These are phyloP conservation scores for Oryzias woworae DNA, from an alignment of 2,113 vertebrate genomes.

Conservation along the genomic window DNA sequence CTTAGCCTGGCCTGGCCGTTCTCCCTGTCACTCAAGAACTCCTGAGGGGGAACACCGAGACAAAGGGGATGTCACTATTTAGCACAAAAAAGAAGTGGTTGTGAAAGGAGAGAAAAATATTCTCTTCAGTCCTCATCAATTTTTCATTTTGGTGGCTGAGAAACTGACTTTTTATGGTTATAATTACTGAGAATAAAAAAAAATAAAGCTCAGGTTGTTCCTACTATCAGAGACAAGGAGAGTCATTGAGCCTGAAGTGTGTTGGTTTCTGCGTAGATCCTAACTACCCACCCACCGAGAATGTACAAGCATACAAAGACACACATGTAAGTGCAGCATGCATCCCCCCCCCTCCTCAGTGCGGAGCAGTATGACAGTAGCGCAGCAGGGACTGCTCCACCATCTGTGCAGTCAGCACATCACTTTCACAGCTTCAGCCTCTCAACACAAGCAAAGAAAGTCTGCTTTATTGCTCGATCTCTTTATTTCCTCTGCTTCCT, in stretches of 20 bases:
- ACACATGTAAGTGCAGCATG: slow-evolving; percentile 19
- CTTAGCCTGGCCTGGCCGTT: slow-evolving; percentile 90
- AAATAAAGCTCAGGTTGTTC: slow-evolving; percentile 1
- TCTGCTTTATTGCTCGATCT: slow-evolving; percentile 28
- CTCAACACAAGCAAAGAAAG: slow-evolving; percentile 22
- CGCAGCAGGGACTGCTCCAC: slow-evolving; percentile 74
- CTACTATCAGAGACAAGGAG: slow-evolving; percentile 42
- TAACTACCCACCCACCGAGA: slow-evolving; percentile 33
- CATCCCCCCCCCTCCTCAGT: slow-evolving; percentile 39
- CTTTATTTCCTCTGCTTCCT: slow-evolving; percentile 13
- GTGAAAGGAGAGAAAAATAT: not conserved
- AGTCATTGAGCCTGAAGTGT: slow-evolving; percentile 60
- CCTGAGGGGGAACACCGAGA: slow-evolving; percentile 75
- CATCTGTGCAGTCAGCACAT: slow-evolving; percentile 78
- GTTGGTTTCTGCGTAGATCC: slow-evolving; percentile 52
- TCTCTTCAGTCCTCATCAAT: not conserved
- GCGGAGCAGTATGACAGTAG: slow-evolving; percentile 68
- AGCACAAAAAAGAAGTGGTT: slow-evolving; percentile 41
- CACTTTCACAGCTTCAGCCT: slow-evolving; percentile 50
- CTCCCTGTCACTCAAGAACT: slow-evolving; percentile 91
- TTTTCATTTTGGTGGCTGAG: not conserved
- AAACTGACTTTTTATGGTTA: slow-evolving; percentile 27
- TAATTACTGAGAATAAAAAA: slow-evolving; percentile 37
- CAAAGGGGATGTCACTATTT: slow-evolving; percentile 54
- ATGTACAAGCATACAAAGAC: slow-evolving; percentile 33